These are phyloP conservation scores for Psephotus haematonotus DNA, from an alignment of 2,113 vertebrate genomes.

Conservation along the genomic window DNA sequence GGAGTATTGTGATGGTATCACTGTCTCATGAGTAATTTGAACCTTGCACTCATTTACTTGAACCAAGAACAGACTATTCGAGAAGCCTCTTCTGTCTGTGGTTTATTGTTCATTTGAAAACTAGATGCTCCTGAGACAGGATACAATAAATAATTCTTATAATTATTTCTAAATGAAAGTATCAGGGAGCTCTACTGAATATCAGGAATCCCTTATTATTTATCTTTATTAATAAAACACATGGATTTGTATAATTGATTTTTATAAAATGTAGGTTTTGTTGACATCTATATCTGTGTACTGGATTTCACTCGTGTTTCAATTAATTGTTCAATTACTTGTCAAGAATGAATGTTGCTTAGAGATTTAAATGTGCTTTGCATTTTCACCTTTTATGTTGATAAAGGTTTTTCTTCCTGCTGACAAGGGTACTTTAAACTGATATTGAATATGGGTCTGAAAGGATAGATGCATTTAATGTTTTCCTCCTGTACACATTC, in stretches of 20 bases:
- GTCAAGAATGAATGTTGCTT: neutral
- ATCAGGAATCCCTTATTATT: neutral
- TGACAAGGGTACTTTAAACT: neutral
- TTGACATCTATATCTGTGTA: neutral
- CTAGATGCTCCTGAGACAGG: neutral
- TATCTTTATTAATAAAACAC: neutral
- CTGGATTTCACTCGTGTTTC: neutral
- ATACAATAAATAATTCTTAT: neutral
- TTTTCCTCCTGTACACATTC: neutral
- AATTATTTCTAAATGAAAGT: neutral
- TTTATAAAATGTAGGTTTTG: neutral
- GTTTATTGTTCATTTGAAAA: neutral
- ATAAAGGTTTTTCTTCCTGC: neutral
- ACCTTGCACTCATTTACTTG: neutral
- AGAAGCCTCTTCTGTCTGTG: neutral
- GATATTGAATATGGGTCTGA: neutral
- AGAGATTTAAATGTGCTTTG: neutral
- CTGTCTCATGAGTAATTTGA: neutral
- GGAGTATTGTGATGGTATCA: neutral
- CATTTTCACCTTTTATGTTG: neutral
- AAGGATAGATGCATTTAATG: neutral
- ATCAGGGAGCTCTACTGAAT: neutral
- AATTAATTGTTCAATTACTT: neutral
- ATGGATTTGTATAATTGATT: neutral
- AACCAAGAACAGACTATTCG: neutral